A percentile compares a stretch with the other conserved stretches of the same genome.
Evolutionary conservation across 2,888 invertebrate genomes (phyloP).

Genomic region (Xestia sexstrigata): DNA sequence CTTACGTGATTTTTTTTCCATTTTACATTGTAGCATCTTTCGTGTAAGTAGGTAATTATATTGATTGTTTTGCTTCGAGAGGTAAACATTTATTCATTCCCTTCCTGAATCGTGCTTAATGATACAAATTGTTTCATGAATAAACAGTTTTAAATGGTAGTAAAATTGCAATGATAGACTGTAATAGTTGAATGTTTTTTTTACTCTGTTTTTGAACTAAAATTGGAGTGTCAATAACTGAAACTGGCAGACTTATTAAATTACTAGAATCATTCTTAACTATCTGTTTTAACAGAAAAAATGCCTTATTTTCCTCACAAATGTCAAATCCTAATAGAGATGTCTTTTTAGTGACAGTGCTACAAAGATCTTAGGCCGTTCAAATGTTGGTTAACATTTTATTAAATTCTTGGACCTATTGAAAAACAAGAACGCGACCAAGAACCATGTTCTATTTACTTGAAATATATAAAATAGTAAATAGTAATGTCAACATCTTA

Average conservation of each 20-base stretch:
- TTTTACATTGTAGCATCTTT: conserved; percentile 13
- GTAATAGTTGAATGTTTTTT: neutral
- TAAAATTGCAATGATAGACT: neutral
- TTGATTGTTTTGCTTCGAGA: conserved; percentile 14
- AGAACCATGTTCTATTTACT: neutral
- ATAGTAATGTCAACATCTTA: neutral
- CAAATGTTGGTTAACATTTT: neutral
- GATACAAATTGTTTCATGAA: conserved; percentile 6
- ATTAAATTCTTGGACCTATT: neutral
- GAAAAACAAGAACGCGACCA: neutral
- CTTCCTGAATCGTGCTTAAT: conserved; percentile 41
- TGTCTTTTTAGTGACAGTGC: neutral
- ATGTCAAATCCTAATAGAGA: neutral
- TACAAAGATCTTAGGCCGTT: neutral
- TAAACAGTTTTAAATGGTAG: neutral
- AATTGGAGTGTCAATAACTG: neutral
- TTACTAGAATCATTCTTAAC: neutral
- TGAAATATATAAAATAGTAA: too few relatives aligned
- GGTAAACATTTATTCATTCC: conserved; percentile 36
- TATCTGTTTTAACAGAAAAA: neutral
- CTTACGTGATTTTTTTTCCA: conserved; percentile 43
- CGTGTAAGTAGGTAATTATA: neutral
- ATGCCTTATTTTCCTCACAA: neutral
- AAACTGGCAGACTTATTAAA: neutral
- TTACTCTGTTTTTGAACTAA: neutral